Evolutionary conservation across 2,888 invertebrate genomes (phyloP).

Genomic region (Cataglyphis altisquamis): DNA sequence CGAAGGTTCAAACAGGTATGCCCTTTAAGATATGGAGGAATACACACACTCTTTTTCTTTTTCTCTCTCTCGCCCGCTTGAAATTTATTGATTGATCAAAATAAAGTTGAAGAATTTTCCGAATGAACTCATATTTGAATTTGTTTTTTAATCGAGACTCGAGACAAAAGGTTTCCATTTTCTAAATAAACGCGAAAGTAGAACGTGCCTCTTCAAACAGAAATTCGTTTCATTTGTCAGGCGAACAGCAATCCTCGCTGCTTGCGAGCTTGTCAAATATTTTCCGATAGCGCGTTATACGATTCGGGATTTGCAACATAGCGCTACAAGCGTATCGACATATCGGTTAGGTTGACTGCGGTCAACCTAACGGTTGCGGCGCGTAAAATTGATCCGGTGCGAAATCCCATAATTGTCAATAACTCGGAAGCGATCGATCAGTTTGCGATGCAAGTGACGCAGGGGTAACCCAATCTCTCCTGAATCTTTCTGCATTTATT

Average conservation of each 20-base stretch:
- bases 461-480: background rate
- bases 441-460: background rate
- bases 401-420: constrained; percentile 54
- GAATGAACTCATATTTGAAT: background rate
- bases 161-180: background rate
- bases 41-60: background rate
- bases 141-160: constrained; percentile 8
- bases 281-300: constrained; percentile 30
- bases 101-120: background rate
- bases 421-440: constrained; percentile 34
- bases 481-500: constrained; percentile 26
- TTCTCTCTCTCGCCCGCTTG: background rate
- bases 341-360: constrained; percentile 38
- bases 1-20: too few relatives aligned
- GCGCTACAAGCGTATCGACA: constrained; percentile 40
- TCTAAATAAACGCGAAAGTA: constrained; percentile 26
- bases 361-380: constrained; percentile 38
- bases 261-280: constrained; percentile 45
- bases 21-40: background rate
- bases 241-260: constrained; percentile 7
- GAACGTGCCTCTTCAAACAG: constrained; percentile 26
- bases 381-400: constrained; percentile 49
- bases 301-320: constrained; percentile 26
- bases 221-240: constrained; percentile 47
- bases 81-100: constrained; percentile 12